These are phyloP conservation scores for Pteropus alecto DNA, from an alignment of 2,113 vertebrate genomes.

Conservation along the genomic window DNA sequence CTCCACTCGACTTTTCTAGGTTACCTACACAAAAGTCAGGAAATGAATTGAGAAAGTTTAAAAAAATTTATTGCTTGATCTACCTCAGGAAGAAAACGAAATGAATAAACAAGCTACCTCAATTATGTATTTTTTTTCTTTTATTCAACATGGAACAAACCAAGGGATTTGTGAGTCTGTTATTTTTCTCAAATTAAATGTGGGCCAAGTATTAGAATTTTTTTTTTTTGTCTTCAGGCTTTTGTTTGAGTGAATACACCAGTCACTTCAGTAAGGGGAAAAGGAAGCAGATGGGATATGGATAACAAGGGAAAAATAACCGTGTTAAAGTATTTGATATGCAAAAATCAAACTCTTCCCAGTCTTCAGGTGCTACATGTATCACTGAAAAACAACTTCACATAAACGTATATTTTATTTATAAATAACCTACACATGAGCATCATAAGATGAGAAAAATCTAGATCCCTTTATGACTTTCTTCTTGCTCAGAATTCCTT, in stretches of 20 bases:
- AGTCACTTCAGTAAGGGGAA: background rate
- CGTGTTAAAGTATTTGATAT: constrained; percentile 34
- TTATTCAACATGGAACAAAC: constrained; percentile 53
- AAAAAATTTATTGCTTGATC: constrained; percentile 51
- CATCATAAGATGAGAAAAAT: background rate
- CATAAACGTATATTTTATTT: constrained; percentile 9
- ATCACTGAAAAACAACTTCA: background rate
- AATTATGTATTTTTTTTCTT: constrained; percentile 24
- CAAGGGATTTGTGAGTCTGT: constrained; percentile 9
- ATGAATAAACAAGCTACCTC: constrained; percentile 51
- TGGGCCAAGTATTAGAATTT: constrained; percentile 53
- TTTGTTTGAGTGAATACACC: constrained; percentile 36
- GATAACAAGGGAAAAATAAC: constrained; percentile 39
- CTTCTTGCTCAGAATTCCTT: background rate
- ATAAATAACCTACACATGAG: background rate
- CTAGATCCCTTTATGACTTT: background rate
- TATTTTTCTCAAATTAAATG: constrained; percentile 48
- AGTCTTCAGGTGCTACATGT: background rate
- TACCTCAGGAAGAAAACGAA: constrained; percentile 58
- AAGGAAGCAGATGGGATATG: constrained; percentile 50
- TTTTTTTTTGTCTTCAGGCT: constrained; percentile 34
- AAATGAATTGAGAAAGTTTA: background rate
- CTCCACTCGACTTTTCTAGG: constrained; percentile 45
- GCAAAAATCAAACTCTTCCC: constrained; percentile 13
- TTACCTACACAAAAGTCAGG: constrained; percentile 42